Evolutionary conservation across 2,113 vertebrate genomes (phyloP).

Genomic region (Campylomormyrus numenius): DNA sequence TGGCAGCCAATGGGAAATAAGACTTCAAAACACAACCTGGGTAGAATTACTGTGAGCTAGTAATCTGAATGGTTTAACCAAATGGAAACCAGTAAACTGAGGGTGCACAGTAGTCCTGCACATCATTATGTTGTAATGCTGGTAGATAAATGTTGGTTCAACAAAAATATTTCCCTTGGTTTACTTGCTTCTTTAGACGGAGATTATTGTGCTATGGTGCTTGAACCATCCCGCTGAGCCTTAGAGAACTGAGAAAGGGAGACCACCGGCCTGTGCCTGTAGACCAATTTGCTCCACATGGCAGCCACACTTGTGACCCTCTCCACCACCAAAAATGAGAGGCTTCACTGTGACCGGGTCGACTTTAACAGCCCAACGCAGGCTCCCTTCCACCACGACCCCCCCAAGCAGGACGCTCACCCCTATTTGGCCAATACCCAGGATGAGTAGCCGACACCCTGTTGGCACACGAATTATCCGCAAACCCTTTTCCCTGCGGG

Average conservation of each 20-base stretch:
- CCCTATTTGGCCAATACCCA: neutral
- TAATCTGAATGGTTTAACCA: neutral
- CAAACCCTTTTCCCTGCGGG: neutral
- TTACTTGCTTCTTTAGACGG: neutral
- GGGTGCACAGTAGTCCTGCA: neutral
- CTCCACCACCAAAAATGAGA: neutral
- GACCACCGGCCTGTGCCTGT: neutral
- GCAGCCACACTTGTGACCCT: neutral
- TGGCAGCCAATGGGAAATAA: neutral
- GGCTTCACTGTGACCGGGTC: neutral
- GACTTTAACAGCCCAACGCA: neutral
- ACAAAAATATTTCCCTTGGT: neutral
- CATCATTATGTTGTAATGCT: neutral
- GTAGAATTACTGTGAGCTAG: neutral
- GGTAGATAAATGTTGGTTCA: neutral
- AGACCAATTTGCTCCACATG: neutral
- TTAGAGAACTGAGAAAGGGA: neutral
- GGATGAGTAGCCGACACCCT: neutral
- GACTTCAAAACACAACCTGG: neutral
- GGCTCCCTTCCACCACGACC: neutral
- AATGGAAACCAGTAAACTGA: neutral
- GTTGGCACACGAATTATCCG: neutral
- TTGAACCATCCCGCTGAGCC: neutral
- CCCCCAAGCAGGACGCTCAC: neutral
- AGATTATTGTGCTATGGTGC: neutral